A percentile compares a stretch with the other conserved stretches of the same genome.
Evolutionary conservation across 1,140 invertebrate species (phyloP).

Genomic region (Tyrophagus putrescentiae): DNA sequence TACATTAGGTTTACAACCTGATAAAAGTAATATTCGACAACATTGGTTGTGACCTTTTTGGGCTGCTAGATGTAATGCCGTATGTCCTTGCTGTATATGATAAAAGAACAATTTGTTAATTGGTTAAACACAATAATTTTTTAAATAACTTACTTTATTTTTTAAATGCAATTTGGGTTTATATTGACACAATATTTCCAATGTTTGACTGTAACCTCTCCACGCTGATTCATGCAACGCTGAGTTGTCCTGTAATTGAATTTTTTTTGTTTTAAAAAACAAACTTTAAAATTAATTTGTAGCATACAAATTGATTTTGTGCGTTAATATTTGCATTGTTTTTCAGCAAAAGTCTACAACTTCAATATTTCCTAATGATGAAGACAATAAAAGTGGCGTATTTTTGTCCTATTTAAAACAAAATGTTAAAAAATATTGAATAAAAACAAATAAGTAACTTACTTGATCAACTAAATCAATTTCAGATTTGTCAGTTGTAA

Average conservation of each 20-base stretch:
- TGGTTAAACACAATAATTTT: neutral
- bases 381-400: constrained; percentile 91
- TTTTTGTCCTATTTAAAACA: constrained; percentile 50
- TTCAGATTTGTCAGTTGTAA: neutral
- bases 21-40: constrained; percentile 66
- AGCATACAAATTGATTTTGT: constrained; percentile 42
- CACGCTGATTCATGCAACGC: constrained; percentile 82
- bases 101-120: neutral
- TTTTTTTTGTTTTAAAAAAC: neutral
- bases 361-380: constrained; percentile 80
- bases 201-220: constrained; percentile 76
- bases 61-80: constrained; percentile 78
- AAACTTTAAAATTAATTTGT: constrained; percentile 29
- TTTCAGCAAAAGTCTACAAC: constrained; percentile 77
- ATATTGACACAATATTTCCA: constrained; percentile 51
- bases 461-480: constrained; percentile 7
- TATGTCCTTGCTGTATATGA: constrained; percentile 57
- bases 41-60: constrained; percentile 94
- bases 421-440: constrained; percentile 3
- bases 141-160: constrained; percentile 43
- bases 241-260: constrained; percentile 52
- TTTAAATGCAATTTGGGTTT: constrained; percentile 53
- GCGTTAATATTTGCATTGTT: constrained; percentile 92
- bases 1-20: constrained; percentile 67
- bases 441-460: neutral